A percentile compares a stretch with the other conserved stretches of the same genome.
Evolutionary conservation across 2,113 vertebrate genomes (phyloP).

Genomic region (Toxostoma redivivum): DNA sequence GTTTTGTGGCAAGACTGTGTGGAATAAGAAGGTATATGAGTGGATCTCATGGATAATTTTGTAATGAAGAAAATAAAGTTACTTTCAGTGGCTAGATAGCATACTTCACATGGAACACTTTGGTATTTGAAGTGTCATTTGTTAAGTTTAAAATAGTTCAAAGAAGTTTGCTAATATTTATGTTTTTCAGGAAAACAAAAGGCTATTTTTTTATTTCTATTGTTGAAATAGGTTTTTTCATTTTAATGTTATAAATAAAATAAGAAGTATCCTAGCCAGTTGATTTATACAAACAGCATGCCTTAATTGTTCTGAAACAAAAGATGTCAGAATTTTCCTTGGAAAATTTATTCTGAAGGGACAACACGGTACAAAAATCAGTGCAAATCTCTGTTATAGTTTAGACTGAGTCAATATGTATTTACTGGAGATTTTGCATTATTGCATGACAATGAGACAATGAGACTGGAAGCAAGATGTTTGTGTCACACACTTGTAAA

Average conservation of each 20-base stretch:
- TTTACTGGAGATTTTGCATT: not conserved
- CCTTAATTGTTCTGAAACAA: not conserved
- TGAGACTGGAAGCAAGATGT: not conserved
- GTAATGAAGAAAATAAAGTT: not conserved
- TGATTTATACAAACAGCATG: not conserved
- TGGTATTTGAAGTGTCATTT: not conserved
- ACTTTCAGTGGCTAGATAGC: not conserved
- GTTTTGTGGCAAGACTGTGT: not conserved
- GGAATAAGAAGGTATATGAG: not conserved
- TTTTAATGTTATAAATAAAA: not conserved
- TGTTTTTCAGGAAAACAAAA: not conserved
- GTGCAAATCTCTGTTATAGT: not conserved
- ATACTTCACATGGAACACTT: not conserved
- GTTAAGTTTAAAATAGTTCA: not conserved
- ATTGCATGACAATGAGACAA: constrained; percentile 14
- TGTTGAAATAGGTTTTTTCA: not conserved
- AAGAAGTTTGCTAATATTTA: not conserved
- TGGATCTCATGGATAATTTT: not conserved
- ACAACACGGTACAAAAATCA: not conserved
- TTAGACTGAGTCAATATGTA: constrained; percentile 11
- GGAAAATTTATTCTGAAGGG: not conserved
- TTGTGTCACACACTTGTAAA: not conserved
- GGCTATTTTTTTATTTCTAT: not conserved
- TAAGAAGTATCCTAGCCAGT: not conserved
- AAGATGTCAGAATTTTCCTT: not conserved